phyloP scores from a whole-genome alignment of 2,888 invertebrate genomes.

The Cataglyphis albicans region DNA sequence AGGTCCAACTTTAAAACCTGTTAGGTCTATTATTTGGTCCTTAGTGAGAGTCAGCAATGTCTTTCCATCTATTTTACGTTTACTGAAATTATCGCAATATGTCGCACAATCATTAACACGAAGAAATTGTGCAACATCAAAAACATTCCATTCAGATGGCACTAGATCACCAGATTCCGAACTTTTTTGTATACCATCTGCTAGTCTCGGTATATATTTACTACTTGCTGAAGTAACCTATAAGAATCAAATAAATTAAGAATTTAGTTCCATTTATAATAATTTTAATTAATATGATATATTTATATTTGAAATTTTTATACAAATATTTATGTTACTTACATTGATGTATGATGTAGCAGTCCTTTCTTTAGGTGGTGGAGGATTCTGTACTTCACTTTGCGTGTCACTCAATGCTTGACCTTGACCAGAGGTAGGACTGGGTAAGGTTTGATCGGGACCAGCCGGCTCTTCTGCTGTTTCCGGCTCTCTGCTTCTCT shows the following conservation, averaged over 20 bases:
- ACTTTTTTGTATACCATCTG: slow-evolving; percentile 86
- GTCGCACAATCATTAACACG: slow-evolving; percentile 93
- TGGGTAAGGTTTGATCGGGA: slow-evolving; percentile 87
- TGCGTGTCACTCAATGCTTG: slow-evolving; percentile 85
- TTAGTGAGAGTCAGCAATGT: slow-evolving; percentile 93
- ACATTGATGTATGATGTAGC: slow-evolving; percentile 89
- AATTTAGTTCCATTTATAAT: slow-evolving; percentile 40
- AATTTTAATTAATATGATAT: neutral
- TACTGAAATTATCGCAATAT: slow-evolving; percentile 88
- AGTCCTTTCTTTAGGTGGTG: slow-evolving; percentile 87
- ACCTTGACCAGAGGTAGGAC: slow-evolving; percentile 84
- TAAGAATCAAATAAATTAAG: slow-evolving; percentile 66
- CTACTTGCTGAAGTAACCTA: slow-evolving; percentile 86
- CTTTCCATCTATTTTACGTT: slow-evolving; percentile 92
- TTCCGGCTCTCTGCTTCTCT: slow-evolving; percentile 87
- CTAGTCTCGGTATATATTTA: slow-evolving; percentile 88
- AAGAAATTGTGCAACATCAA: slow-evolving; percentile 96
- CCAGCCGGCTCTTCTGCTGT: slow-evolving; percentile 87
- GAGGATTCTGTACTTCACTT: slow-evolving; percentile 86
- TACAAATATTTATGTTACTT: slow-evolving; percentile 72
- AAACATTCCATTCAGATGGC: slow-evolving; percentile 92
- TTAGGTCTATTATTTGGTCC: slow-evolving; percentile 95
- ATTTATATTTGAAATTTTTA: neutral
- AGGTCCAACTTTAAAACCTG: slow-evolving; percentile 97
- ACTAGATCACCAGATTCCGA: slow-evolving; percentile 87